Base-by-base conservation (phyloP, 2,797 vertebrate genomes). In the Sebastes iracundus region DNA sequence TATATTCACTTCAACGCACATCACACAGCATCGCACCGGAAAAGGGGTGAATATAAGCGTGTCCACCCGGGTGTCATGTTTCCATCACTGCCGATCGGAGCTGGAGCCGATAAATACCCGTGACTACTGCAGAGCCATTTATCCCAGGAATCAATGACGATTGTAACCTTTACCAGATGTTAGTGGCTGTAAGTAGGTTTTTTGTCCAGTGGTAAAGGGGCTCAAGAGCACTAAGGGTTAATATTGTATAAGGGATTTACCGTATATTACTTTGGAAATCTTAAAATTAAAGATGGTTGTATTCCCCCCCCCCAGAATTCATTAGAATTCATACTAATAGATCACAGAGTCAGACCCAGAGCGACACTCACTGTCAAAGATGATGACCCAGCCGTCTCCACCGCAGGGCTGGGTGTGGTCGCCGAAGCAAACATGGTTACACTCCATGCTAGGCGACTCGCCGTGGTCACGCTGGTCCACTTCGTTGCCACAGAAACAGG, bases 361-460 rank as follows among this genome's bases (percentile, higher is more conserved):
- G 25, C 1, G 28, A 38, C 0, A 96, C 98, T 97, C 94, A 99
- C 98, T 97, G 93, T 99, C 97, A 49, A 99, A 99, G 90, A 99
- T 94, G 93, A 98, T 99, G 93, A 99, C 95, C 92, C 97, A 97
- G 82, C 98, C 98, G 23, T 99, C 98, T 3, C 98, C 98, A 13
- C 98, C 98, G 3, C 98, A 99, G 63, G 97, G 97, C 94, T 99
- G 98, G 74, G 97, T 97, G 86, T 99, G 98, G 94, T 99, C 97
- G n/a, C 98, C 98, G 49, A 99, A 99, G 93, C 98, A 99, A 89
- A 98, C 97, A 32, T 97, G 98, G 94, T 97, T 99, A 77, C 98
- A 99, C 93, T 99, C 98, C 2, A 96, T 98, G 88, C 96, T 96
- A 53, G 96, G 97, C 6, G 97, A 97, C 89, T 97, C 96, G 38